phyloP scores from a whole-genome alignment of 2,113 vertebrate genomes.

The Sylvia atricapilla region DNA sequence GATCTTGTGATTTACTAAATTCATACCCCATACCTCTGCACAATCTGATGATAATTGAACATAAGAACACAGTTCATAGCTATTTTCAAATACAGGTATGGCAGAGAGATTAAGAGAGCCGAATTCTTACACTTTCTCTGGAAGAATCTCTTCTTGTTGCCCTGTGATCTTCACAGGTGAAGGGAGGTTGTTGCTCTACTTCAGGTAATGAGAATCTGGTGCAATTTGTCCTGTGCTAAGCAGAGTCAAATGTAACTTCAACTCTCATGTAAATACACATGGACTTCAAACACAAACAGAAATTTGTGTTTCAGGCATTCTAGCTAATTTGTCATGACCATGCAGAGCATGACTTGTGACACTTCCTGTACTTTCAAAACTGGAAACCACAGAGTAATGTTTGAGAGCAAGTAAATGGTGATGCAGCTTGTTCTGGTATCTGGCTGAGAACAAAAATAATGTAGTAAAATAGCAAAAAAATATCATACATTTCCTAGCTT shows the following conservation, averaged over 20 bases:
- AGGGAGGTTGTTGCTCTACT: not conserved
- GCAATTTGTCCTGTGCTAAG: not conserved
- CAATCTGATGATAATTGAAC: not conserved
- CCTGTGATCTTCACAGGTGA: not conserved
- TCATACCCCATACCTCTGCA: not conserved
- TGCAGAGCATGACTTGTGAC: not conserved
- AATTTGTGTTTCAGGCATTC: not conserved
- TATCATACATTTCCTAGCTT: not conserved
- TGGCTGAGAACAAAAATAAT: not conserved
- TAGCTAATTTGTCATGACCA: not conserved
- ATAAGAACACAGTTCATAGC: not conserved
- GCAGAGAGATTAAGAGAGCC: not conserved
- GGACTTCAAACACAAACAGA: constrained; percentile 15
- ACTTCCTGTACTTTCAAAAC: not conserved
- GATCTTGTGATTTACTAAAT: not conserved
- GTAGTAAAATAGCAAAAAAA: not conserved
- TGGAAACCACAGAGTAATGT: not conserved
- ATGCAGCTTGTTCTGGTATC: not conserved
- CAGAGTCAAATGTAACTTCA: not conserved
- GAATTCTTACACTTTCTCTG: not conserved
- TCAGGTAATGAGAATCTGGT: not conserved
- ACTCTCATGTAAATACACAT: not conserved
- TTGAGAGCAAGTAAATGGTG: not conserved
- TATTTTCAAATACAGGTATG: not conserved
- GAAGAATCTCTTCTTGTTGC: not conserved